phyloP scores from a whole-genome alignment of 30 jellyfish, hydroid and myxozoan species.

The Aurelia coerulea region DNA sequence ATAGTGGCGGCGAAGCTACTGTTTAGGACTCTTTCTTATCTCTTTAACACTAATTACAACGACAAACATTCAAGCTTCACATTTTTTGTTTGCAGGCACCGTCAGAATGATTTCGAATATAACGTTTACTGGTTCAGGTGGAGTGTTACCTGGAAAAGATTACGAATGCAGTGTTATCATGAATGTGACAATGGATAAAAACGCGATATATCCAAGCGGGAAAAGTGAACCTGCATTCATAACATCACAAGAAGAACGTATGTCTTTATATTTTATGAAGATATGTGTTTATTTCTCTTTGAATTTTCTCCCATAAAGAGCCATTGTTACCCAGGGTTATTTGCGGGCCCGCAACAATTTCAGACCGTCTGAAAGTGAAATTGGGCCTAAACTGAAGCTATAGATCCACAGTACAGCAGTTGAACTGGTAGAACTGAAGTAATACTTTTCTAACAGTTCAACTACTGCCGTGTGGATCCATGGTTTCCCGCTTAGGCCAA shows the following conservation, averaged over 20 bases:
- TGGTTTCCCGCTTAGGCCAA: too few relatives aligned
- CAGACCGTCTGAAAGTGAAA: too few relatives aligned
- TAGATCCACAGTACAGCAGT: too few relatives aligned
- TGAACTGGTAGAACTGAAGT: too few relatives aligned
- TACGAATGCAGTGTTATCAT: constrained; percentile 68
- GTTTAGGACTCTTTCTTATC: too few relatives aligned
- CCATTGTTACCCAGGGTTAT: too few relatives aligned
- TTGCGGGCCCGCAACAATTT: too few relatives aligned
- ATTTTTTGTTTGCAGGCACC: constrained; percentile 4
- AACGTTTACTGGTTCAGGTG: constrained; percentile 38
- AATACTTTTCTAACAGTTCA: too few relatives aligned
- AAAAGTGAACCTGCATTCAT: constrained; percentile 56
- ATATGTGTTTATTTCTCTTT: background rate
- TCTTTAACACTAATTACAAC: background rate
- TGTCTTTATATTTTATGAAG: background rate
- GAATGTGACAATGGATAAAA: constrained; percentile 22
- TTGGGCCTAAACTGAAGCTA: too few relatives aligned
- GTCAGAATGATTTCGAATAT: background rate
- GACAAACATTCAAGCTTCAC: background rate
- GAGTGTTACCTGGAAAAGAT: constrained; percentile 57
- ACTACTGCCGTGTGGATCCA: too few relatives aligned
- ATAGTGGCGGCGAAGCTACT: too few relatives aligned
- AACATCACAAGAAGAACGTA: constrained; percentile 61
- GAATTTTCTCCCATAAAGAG: too few relatives aligned
- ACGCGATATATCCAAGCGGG: constrained; percentile 49